These are phyloP conservation scores for Synanthedon andrenaeformis DNA, from an alignment of 2,888 invertebrate species.

Conservation along the genomic window DNA sequence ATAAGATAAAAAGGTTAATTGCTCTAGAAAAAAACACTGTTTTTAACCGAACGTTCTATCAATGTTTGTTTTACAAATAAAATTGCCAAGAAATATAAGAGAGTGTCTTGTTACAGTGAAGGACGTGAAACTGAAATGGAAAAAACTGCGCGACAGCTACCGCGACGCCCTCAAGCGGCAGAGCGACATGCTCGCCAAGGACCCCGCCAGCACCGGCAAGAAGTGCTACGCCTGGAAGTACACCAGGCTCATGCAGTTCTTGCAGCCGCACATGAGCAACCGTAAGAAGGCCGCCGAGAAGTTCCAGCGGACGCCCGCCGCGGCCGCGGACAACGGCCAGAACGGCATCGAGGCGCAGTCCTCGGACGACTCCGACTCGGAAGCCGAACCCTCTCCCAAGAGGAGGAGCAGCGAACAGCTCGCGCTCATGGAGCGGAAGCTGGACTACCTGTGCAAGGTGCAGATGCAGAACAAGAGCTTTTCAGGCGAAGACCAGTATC, in stretches of 20 bases:
- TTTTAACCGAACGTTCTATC: too few species aligned
- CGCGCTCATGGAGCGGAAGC: conserved; percentile 35
- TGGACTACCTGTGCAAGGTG: conserved; percentile 38
- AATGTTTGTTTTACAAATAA: too few species aligned
- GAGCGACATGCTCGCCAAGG: conserved; percentile 40
- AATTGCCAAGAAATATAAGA: background rate
- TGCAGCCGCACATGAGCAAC: conserved; percentile 59
- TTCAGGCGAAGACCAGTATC: conserved; percentile 14
- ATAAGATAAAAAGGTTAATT: too few species aligned
- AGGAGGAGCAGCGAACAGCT: conserved; percentile 29
- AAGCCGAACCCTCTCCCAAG: conserved; percentile 24
- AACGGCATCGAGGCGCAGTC: conserved; percentile 24
- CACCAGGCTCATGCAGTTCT: conserved; percentile 54
- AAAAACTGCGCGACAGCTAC: conserved; percentile 60
- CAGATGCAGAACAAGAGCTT: conserved; percentile 18
- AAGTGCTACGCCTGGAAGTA: conserved; percentile 56
- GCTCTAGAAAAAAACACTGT: too few species aligned
- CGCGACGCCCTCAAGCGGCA: conserved; percentile 59
- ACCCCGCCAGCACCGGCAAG: conserved; percentile 29
- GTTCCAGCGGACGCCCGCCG: conserved; percentile 14
- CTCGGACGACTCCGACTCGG: conserved; percentile 22
- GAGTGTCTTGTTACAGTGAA: conserved; percentile 36
- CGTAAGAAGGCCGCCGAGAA: conserved; percentile 40
- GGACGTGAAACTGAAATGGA: conserved; percentile 60
- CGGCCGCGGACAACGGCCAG: conserved; percentile 10